Evolutionary conservation across 1,140 invertebrate species (phyloP), one percentile per base, ranked within the genome.

Genomic region (Drosophila kikkawai): DNA sequence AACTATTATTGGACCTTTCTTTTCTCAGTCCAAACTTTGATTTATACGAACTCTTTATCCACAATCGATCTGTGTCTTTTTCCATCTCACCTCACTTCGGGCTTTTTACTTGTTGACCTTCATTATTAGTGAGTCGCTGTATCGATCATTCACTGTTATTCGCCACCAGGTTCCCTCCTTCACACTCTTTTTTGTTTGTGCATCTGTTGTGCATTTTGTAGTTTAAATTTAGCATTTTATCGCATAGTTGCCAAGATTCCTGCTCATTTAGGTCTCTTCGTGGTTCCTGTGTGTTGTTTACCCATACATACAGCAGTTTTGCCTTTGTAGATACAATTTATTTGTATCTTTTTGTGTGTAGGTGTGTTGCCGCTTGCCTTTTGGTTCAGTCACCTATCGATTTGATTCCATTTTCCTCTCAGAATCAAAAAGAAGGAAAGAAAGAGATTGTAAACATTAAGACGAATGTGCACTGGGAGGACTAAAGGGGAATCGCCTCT

Each of bases 381-480:
- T 80, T 78, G 74, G 82, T 84, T 84, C 82, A 84, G 59, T 84
- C 80, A 84, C 82, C 82, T 75, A 84, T 84, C 82, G 74, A 85
- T 74, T 74, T 81, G 64, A 81, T 63, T 85, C 69, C 80, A 60
- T 64, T 74, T 81, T 67, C 61, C 66, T 66, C 53, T 58, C 42
- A 22, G 37, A 65, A 75, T 74, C 53, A 26, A 36, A 34, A 13
- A 59, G 45, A 53, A 53, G 12, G 36, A 17, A 11, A 4, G 12
- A 50, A 29, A 6, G 47, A 9, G 7, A 48, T n/a, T 48, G 47
- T 42, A 44, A 44, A 41, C n/a, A 41, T 41, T 17, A 47, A 26
- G 50, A 65, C 3, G 11, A 26, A 12, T 45, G 4, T 29, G n/a
- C 4, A 45, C 59, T 36, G 26, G 39, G 12, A 41, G 26, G 12